Base-by-base conservation (phyloP, 53 echinoderm and acorn worm species). In the Holothuria leucospilota region DNA sequence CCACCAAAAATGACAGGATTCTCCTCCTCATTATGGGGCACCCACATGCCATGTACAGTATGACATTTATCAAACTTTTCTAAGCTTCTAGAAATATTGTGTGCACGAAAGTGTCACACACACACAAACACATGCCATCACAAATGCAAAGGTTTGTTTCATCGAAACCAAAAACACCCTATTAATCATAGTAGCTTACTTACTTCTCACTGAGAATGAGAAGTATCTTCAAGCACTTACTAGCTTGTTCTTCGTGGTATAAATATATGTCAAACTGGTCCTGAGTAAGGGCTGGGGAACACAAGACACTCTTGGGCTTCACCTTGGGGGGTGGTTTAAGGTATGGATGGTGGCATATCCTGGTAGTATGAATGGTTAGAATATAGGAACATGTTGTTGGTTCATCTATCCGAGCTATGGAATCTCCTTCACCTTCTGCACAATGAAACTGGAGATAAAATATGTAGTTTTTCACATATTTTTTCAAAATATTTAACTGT, bases 311-410 rank as follows among this genome's bases (percentile, higher is more conserved):
- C 71, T 90, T 93, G 25, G 98, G 92, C 63, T 93, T 95, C 15
- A 93, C 82, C 77, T 89, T 93, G 5, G 98, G 88, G 4, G 95
- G 93, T 23, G 93, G 98, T 38, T 93, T 91, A 39, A 98, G 95
- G 73, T 95, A 95, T 0, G 98, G 98, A 81, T 98, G 98, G 42
- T 98, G 95, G 84, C 98, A 98, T 25, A 95, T 93, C 39, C 90
- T 84, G 51, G 90, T 95, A 16, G 98, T 98, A 41, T 98, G 95
- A 18, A 98, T 69, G 9, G 95, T 98, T 6, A 98, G 84, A 63
- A 98, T 68, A 60, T 98, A 98, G 62, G 78, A 72, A 63, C 98
- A 98, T 8, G 98, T 95, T 16, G 93, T 87, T 0, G 98, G 98
- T 81, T 98, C 98, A 23, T 96, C 94, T 24, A 96, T 88, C 80